A percentile compares a stretch with the other conserved stretches of the same genome.
phyloP scores from a whole-genome alignment of 2,888 invertebrate genomes.

The Julus scanicus region DNA sequence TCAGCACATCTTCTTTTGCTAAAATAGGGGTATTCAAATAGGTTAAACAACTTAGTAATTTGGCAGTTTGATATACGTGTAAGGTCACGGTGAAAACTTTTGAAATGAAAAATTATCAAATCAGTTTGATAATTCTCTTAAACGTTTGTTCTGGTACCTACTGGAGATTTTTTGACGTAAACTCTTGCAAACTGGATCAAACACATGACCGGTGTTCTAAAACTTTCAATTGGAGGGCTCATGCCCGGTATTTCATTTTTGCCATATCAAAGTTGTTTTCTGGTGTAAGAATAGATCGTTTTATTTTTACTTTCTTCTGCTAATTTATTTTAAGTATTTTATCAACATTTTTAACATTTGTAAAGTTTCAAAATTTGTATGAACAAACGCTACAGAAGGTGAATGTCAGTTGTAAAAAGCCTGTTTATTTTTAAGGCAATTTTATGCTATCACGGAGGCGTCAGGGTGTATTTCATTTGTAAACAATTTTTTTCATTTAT shows the following conservation, averaged over 20 bases:
- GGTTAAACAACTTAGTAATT: neutral
- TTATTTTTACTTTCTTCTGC: neutral
- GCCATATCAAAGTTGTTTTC: neutral
- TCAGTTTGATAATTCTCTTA: neutral
- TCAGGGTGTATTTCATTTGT: slow-evolving; percentile 16
- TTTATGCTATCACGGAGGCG: slow-evolving; percentile 2
- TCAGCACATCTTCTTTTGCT: neutral
- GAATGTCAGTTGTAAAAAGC: neutral
- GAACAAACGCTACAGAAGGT: neutral
- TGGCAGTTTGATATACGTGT: neutral
- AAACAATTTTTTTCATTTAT: neutral
- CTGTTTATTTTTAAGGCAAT: neutral
- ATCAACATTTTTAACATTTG: neutral
- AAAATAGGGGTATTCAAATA: neutral
- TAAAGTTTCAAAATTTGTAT: neutral
- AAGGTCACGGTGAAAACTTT: neutral
- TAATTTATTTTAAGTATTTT: slow-evolving; percentile 18
- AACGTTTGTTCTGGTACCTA: neutral
- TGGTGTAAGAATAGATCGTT: neutral
- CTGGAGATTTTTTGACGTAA: neutral
- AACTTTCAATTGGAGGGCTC: neutral
- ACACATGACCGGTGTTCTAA: neutral
- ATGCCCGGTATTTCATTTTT: neutral
- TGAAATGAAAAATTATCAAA: neutral
- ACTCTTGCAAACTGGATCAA: too few species aligned